phyloP scores from a whole-genome alignment of 2,888 invertebrate genomes.

The Eurois occulta region DNA sequence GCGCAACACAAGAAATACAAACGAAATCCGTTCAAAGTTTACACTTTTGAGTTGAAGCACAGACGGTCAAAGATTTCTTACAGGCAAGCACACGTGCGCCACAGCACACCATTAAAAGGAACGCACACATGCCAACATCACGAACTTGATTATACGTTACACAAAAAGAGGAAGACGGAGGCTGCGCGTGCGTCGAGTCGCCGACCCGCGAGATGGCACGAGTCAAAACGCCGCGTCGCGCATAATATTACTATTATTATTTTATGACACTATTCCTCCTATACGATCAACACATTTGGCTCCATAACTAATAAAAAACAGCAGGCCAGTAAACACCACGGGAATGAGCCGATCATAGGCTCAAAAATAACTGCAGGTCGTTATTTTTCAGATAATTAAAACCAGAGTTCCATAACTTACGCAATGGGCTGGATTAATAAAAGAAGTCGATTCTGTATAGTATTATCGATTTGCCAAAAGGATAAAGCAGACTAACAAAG shows the following conservation, averaged over 20 bases:
- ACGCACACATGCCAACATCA: conserved; percentile 76
- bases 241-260: conserved; percentile 69
- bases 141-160: conserved; percentile 83
- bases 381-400: conserved; percentile 17
- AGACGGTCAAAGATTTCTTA: conserved; percentile 65
- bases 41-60: conserved; percentile 56
- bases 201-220: conserved; percentile 88
- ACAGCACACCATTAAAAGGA: conserved; percentile 69
- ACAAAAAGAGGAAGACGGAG: conserved; percentile 89
- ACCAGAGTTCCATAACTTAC: not conserved
- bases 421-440: not conserved
- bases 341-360: conserved; percentile 29
- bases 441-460: not conserved
- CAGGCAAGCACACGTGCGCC: conserved; percentile 75
- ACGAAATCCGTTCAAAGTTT: conserved; percentile 68
- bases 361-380: conserved; percentile 33
- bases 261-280: conserved; percentile 64
- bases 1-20: conserved; percentile 67
- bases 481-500: not conserved
- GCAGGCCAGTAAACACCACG: conserved; percentile 54
- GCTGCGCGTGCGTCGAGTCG: conserved; percentile 87
- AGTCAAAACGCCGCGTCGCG: conserved; percentile 79
- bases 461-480: not conserved
- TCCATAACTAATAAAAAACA: conserved; percentile 58
- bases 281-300: conserved; percentile 61